Evolutionary conservation across 1,140 invertebrate genomes (phyloP), one percentile per base, ranked within the genome.

Genomic region (Drosophila mauritiana): DNA sequence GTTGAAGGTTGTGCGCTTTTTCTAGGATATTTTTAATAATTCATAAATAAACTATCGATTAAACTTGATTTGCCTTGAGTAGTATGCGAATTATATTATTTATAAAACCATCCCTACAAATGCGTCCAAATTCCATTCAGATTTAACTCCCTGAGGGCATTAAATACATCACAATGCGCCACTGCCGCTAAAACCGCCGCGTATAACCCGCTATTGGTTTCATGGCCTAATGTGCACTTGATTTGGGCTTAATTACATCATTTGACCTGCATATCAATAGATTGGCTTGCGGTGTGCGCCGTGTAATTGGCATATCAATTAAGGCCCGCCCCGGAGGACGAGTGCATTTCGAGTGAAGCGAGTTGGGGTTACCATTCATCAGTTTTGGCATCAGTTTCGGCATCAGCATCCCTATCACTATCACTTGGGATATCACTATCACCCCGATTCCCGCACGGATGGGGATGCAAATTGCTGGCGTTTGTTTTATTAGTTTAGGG

Each of bases 241-340:
- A 75, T 75, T 74, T 74, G 20, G 27, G 52, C 59, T 75, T 75
- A 74, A 75, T 74, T 63, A 74, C 59, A 63, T 61, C 68, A 43
- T 61, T 73, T 63, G 69, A 63, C 69, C 69, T 74, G 70, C 70
- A 74, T 73, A 73, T 74, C 68, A 63, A 74, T 74, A 37, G 68
- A 57, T 40, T 70, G 37, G 46, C 46, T 34, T 36, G 67, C 64
- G 64, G 64, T 57, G 52, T 12, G 36, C 48, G 64, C 39, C 42
- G 5, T 72, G 65, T 73, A 73, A 73, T 73, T 73, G 72, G 43
- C 69, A 74, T 61, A 74, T 73, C 72, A 74, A 74, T 74, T 74
- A 64, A 36, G 57, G 36, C 49, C 49, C 45, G 22, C 12, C 7
- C 22, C 54, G 46, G 37, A 40, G 59, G 59, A 68, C 13, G 59